Evolutionary conservation across 2,113 vertebrate genomes (phyloP).

Genomic region (Alethe diademata): DNA sequence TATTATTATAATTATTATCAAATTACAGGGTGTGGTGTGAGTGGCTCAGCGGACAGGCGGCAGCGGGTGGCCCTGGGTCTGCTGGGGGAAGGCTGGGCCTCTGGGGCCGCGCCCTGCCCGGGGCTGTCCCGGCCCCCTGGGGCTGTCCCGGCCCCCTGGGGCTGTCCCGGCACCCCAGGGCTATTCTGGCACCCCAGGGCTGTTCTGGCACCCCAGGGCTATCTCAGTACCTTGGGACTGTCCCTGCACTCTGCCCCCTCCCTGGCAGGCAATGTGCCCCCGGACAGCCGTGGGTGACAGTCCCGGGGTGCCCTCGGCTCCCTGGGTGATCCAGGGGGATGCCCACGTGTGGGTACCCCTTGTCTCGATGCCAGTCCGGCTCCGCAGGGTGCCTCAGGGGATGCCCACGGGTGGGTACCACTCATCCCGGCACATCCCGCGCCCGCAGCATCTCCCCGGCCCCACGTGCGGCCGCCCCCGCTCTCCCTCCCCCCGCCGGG

Average conservation of each 20-base stretch:
- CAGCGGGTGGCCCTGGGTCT: not conserved
- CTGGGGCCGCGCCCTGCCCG: too few species aligned
- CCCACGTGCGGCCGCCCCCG: not conserved
- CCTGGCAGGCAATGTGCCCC: not conserved
- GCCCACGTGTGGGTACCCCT: not conserved
- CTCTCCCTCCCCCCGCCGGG: not conserved
- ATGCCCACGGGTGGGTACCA: not conserved
- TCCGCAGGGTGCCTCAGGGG: not conserved
- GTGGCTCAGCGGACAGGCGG: not conserved
- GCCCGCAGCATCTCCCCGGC: not conserved
- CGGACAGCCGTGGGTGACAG: not conserved
- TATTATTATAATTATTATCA: not conserved
- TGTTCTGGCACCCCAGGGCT: not conserved
- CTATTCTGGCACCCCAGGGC: not conserved
- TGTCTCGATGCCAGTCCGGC: not conserved
- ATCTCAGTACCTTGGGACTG: too few species aligned
- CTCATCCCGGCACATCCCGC: not conserved
- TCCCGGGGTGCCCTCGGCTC: not conserved
- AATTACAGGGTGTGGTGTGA: not conserved
- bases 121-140: fast-evolving
- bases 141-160: not conserved
- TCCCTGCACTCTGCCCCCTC: not conserved
- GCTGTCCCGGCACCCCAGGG: not conserved
- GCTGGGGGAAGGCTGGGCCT: not conserved
- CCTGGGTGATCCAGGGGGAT: not conserved